Percentiles rank a stretch among this genome's conserved stretches.
phyloP scores from a whole-genome alignment of 2,113 vertebrate species.

The Lipophrys pholis region DNA sequence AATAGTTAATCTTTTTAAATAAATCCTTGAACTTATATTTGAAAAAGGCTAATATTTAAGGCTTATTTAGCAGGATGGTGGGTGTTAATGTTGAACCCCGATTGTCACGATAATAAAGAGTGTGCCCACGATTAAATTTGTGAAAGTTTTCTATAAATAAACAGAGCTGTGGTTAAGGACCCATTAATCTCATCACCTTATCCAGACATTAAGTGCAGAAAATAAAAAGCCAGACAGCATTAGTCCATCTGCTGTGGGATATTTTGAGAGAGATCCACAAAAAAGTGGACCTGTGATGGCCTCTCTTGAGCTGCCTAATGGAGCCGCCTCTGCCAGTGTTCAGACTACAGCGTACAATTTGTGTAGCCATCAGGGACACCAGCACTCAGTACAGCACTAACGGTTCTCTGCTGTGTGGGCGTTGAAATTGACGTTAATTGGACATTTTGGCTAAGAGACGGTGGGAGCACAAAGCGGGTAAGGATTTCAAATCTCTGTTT shows the following conservation, averaged over 20 bases:
- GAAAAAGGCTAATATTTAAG: no score
- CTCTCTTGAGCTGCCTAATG: slow-evolving; percentile 51
- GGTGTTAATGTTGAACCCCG: no score
- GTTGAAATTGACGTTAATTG: slow-evolving; percentile 66
- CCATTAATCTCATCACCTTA: slow-evolving; percentile 6
- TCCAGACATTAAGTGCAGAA: slow-evolving; percentile 40
- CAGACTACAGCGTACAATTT: slow-evolving; percentile 26
- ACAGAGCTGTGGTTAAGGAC: background rate
- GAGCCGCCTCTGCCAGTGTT: slow-evolving; percentile 20
- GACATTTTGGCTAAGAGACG: slow-evolving; percentile 53
- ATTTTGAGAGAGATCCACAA: slow-evolving; percentile 28
- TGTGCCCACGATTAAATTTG: background rate
- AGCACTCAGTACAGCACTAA: slow-evolving; percentile 35
- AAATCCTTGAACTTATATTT: no score
- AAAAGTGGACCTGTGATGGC: slow-evolving; percentile 33
- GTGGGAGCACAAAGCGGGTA: background rate
- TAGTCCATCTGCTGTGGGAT: slow-evolving; percentile 24
- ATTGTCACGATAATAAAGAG: no score
- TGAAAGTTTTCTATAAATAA: slow-evolving; percentile 2
- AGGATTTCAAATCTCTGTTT: slow-evolving; percentile 50
- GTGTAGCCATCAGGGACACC: slow-evolving; percentile 33
- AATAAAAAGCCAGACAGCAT: slow-evolving; percentile 14
- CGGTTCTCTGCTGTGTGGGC: slow-evolving; percentile 43
- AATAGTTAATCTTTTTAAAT: no score
- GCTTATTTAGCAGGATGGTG: no score